Percentiles rank a stretch among this genome's conserved stretches.
These are phyloP conservation scores for Papilio dardanus DNA, from an alignment of 1,140 invertebrate genomes.

Conservation along the genomic window DNA sequence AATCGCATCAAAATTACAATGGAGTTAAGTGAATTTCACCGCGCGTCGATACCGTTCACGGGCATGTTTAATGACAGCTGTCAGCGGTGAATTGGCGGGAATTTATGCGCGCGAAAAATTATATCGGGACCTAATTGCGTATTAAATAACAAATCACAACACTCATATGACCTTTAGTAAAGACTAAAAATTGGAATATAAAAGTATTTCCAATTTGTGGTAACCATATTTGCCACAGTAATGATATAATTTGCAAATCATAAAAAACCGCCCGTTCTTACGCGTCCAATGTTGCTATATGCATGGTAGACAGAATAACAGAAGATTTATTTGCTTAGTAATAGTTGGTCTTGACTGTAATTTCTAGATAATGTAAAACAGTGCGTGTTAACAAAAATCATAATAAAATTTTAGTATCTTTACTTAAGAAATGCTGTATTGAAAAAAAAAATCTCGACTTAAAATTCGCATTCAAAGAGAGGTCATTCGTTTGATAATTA, in stretches of 20 bases:
- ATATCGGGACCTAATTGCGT: constrained; percentile 57
- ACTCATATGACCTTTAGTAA: neutral
- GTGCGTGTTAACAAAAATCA: too few species aligned
- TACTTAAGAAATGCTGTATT: too few species aligned
- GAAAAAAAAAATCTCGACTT: too few species aligned
- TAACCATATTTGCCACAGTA: neutral
- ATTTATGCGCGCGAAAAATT: constrained; percentile 63
- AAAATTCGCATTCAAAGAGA: too few species aligned
- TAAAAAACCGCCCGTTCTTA: neutral
- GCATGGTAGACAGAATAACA: too few species aligned
- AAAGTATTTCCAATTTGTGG: neutral
- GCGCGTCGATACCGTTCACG: constrained; percentile 50
- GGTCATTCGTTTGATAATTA: too few species aligned
- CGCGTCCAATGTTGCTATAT: neutral
- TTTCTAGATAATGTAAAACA: too few species aligned
- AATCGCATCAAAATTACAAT: constrained; percentile 78
- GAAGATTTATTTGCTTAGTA: too few species aligned
- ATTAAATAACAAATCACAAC: constrained; percentile 31
- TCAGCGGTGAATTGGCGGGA: constrained; percentile 54
- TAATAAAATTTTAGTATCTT: too few species aligned
- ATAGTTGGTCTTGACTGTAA: too few species aligned
- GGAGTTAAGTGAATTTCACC: constrained; percentile 75
- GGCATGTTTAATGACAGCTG: constrained; percentile 71
- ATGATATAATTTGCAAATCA: constrained; percentile 7
- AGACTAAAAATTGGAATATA: neutral